phyloP scores from a whole-genome alignment of 2,888 invertebrate genomes.

The Dicyrtomina minuta region DNA sequence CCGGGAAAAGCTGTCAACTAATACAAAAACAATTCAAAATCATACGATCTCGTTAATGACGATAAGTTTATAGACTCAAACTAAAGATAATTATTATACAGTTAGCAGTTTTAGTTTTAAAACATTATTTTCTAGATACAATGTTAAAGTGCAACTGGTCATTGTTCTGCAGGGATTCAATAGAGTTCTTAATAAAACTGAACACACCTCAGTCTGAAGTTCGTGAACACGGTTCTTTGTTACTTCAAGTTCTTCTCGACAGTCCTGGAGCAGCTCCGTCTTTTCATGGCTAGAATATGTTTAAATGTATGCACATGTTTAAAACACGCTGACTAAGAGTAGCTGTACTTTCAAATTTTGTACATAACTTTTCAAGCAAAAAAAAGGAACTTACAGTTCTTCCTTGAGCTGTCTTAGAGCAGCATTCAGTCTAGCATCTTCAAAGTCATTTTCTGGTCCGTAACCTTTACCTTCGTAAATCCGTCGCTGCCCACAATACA shows the following conservation, averaged over 20 bases:
- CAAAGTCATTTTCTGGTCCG: constrained; percentile 44
- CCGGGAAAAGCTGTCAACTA: too few relatives aligned
- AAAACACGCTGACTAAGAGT: background rate
- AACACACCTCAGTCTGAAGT: constrained; percentile 42
- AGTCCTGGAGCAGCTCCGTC: constrained; percentile 53
- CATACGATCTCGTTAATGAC: too few relatives aligned
- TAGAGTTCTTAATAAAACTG: too few relatives aligned
- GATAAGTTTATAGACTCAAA: too few relatives aligned
- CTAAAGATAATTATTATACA: too few relatives aligned
- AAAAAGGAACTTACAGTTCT: constrained; percentile 44
- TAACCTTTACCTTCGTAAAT: constrained; percentile 44
- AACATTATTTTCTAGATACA: too few relatives aligned
- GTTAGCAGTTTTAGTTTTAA: too few relatives aligned
- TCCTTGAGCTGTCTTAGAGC: constrained; percentile 49
- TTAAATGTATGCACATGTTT: too few relatives aligned
- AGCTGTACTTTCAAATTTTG: too few relatives aligned
- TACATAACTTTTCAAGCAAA: background rate
- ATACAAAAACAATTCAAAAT: too few relatives aligned
- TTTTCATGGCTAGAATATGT: constrained; percentile 46
- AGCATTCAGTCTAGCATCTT: constrained; percentile 45
- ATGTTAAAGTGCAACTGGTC: too few relatives aligned
- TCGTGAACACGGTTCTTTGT: constrained; percentile 46
- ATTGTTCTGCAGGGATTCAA: too few relatives aligned
- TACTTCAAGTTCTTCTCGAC: constrained; percentile 51
- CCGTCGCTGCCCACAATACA: constrained; percentile 50